phyloP scores from a whole-genome alignment of 2,888 invertebrate species.

The Ypsolopha scabrella region DNA sequence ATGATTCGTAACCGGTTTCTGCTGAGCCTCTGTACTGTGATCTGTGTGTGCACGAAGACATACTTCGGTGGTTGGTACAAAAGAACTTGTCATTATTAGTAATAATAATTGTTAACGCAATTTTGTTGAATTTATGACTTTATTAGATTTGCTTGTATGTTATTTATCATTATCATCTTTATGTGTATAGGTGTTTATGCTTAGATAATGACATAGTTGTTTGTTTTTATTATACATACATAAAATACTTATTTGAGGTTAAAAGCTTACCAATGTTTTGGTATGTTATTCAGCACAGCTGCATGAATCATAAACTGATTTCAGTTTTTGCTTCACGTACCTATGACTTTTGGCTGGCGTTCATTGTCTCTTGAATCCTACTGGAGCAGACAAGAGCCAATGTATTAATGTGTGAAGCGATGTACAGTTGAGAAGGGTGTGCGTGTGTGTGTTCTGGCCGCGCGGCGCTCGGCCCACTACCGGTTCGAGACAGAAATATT shows the following conservation, averaged over 20 bases:
- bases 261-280: neutral
- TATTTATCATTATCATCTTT: no score
- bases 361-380: slow-evolving; percentile 11
- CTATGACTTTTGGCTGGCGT: slow-evolving; percentile 13
- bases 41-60: slow-evolving; percentile 7
- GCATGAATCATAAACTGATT: neutral
- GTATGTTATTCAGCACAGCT: neutral
- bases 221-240: neutral
- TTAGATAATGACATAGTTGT: neutral
- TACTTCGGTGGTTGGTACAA: no score
- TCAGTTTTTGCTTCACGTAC: neutral
- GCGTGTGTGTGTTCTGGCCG: slow-evolving; percentile 55
- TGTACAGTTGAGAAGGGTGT: neutral
- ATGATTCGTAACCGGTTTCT: slow-evolving; percentile 59
- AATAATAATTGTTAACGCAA: no score
- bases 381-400: slow-evolving; percentile 22
- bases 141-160: no score
- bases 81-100: no score
- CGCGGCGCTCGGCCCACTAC: slow-evolving; percentile 58
- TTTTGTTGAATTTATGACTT: no score
- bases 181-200: no score
- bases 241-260: neutral
- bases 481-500: slow-evolving; percentile 71
- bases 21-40: slow-evolving; percentile 51
- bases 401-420: slow-evolving; percentile 21